A percentile compares a stretch with the other conserved stretches of the same genome.
Conservation (phyloP, 2,797 vertebrate genomes). For the Myiotriccus ornatus region DNA sequence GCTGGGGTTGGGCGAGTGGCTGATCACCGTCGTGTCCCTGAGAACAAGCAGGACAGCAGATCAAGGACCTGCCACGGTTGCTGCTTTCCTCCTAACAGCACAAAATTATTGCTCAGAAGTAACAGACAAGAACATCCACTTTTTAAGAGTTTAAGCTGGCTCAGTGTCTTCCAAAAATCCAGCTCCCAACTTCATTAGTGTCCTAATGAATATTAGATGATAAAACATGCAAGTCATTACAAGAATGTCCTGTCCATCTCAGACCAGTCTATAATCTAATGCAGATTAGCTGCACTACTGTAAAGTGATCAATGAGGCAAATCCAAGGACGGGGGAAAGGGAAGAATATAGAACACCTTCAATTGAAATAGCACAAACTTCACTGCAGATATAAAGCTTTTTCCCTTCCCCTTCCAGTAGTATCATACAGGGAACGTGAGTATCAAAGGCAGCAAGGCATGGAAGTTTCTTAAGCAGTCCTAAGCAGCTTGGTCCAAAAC, state of each 20-base stretch:
- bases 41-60: neutral
- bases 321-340: neutral
- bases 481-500: neutral
- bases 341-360: neutral
- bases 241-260: neutral
- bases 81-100: neutral
- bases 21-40: constrained; percentile 89
- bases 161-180: neutral
- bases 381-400: neutral
- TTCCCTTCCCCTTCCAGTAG: neutral
- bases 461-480: neutral
- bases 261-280: neutral
- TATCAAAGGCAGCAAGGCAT: neutral
- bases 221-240: neutral
- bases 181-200: neutral
- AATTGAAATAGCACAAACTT: neutral
- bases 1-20: constrained; percentile 91
- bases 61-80: neutral
- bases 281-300: neutral
- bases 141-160: neutral
- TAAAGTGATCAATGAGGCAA: neutral
- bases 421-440: neutral
- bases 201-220: neutral
- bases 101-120: neutral
- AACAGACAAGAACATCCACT: neutral